Base-by-base conservation (phyloP, 2,888 invertebrate genomes). In the Tillus elongatus region DNA sequence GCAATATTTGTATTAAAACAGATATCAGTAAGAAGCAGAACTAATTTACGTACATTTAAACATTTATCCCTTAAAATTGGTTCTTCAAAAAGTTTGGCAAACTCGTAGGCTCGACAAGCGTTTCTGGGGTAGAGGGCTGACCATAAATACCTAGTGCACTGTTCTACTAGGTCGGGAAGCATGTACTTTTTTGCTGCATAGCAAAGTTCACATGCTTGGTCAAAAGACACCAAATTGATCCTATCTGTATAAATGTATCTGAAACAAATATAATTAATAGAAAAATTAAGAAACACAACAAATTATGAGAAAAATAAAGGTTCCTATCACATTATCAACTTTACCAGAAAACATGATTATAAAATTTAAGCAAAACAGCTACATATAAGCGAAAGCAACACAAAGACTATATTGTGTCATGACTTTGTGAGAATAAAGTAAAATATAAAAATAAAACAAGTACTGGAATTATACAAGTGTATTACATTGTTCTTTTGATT, bases 131-230 rank as follows among this genome's bases (percentile, higher is more conserved):
- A 76, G 24, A 84, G 62, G 58, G 84, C 82, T 1, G 82, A 79
- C 86, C 87, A 88, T n/a, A 89, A 66, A 54, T 79, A 88, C 43
- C 79, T 75, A 0, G 86, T 88, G 57, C 89, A 89, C 50, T 84
- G 80, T 45, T 86, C 81, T 0, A 88, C 85, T 4, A 89, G 69
- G 60, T 82, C 79, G 0, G 88, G 88, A 37, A 89, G 61, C 82
- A 89, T 84, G 52, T 89, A 89, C 55, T 89, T 89, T 55, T 89
- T 89, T 6, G 87, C 88, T 36, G 83, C 86, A 60, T 89, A 89
- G 57, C 88, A 89, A 19, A 89, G 61, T 53, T 89, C 88, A 59
- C 87, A 88, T 0, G 87, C 88, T 56, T 87, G 81, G 52, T 88
- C 88, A 58, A 89, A 87, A 0, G 86, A 85, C 40, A 76, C 75